Evolutionary conservation across 2,113 vertebrate genomes (phyloP).

Genomic region (Bubo bubo): DNA sequence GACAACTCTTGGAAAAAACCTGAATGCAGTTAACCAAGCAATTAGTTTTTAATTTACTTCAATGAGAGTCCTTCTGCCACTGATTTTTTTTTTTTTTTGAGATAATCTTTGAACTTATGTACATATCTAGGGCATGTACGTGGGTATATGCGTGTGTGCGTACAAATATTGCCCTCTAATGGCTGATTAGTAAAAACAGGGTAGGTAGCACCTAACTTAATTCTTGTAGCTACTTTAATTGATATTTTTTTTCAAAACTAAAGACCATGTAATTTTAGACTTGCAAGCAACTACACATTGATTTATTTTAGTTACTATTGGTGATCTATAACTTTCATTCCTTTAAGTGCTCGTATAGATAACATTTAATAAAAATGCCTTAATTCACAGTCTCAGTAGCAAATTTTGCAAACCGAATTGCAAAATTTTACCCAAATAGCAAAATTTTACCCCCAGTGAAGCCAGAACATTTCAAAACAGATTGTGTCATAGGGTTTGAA

Average conservation of each 20-base stretch:
- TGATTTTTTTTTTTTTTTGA: not conserved
- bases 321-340: not conserved
- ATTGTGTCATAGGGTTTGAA: fast-evolving
- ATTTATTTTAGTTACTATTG: not conserved
- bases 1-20: not conserved
- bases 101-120: not conserved
- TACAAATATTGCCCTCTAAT: slow-evolving; percentile 55
- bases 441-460: not conserved
- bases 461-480: not conserved
- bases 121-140: not conserved
- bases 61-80: not conserved
- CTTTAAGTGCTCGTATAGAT: not conserved
- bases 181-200: not conserved
- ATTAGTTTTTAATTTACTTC: not conserved
- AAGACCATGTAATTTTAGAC: not conserved
- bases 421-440: not conserved
- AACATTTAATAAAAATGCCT: not conserved
- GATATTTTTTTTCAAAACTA: not conserved
- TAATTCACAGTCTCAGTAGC: not conserved
- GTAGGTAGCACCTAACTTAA: not conserved
- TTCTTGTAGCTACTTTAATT: not conserved
- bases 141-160: not conserved
- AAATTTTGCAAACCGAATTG: not conserved
- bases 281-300: fast-evolving
- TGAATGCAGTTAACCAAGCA: not conserved